Base-by-base conservation (phyloP, 2,888 invertebrate genomes). In the Tenthredo scrophulariae region DNA sequence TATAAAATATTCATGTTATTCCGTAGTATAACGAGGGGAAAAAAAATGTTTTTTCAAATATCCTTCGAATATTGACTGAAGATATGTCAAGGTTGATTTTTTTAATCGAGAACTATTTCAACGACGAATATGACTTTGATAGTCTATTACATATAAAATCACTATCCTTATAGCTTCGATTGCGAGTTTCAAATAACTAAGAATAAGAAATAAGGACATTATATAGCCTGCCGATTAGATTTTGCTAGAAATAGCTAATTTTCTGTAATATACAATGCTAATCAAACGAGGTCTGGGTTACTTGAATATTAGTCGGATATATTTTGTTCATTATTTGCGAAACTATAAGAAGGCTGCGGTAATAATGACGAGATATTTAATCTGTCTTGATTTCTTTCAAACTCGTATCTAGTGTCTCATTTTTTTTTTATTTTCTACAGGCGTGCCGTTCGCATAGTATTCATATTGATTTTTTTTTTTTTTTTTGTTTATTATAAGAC, bases 71-170 rank as follows among this genome's bases (percentile, higher is more conserved):
- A 26, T 74, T 15, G 22, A 74, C 7, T 18, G 22, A 74, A 22
- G 33, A 33, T 74, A 43, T 40, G 74, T 22, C 74, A 74, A 74
- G 74, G 40, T 43, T 74, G 74, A 43, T 74, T 74, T 26, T 26
- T 43, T n/a, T 43, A 43, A 43, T 37, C 40, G 72, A 43, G 2
- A 43, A n/a, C 29, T 74, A 9, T 18, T 43, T 22, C 18, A 33
- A n/a, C 70, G 70, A 18, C 70, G 18, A 7, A 70, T 43, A 43
- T 70, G 15, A 26, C 18, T 37, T 37, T 9, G 18, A 70, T 3
- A 15, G 70, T 70, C 18, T 15, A n/a, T n/a, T n/a, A 37, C 1
- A 18, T 6, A 70, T 37, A n/a, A 54, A 54, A n/a, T 22, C 58
- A 58, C 18, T 15, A 70, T 70, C 15, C 18, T 33, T 70, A 62